phyloP scores from a whole-genome alignment of 2,888 invertebrate genomes.

The Leucania comma region DNA sequence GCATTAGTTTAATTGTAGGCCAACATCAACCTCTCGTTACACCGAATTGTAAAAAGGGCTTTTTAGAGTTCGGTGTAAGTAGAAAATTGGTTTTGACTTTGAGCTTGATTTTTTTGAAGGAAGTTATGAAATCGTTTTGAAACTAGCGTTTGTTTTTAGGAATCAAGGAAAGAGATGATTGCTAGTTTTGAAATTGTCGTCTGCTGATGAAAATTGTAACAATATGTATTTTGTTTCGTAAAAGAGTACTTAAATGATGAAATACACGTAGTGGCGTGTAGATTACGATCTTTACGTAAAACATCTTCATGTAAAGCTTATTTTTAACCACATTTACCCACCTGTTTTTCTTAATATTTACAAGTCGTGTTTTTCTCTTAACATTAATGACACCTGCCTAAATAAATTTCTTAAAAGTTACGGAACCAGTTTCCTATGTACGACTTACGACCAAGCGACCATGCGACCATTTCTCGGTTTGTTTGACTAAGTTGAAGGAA shows the following conservation, averaged over 20 bases:
- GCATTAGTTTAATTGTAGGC: conserved; percentile 84
- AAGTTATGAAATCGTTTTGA: conserved; percentile 25
- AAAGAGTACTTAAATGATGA: not conserved
- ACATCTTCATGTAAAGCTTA: conserved; percentile 10
- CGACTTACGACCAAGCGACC: conserved; percentile 32
- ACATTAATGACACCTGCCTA: conserved; percentile 59
- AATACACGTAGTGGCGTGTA: not conserved
- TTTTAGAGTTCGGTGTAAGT: conserved; percentile 44
- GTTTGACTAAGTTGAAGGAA: conserved; percentile 84
- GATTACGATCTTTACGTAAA: conserved; percentile 14
- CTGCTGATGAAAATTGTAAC: not conserved
- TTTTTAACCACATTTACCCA: conserved; percentile 36
- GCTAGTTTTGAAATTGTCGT: not conserved
- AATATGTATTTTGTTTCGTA: not conserved
- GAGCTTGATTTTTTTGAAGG: conserved; percentile 17
- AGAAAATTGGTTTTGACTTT: conserved; percentile 16
- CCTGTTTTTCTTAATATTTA: conserved; percentile 50
- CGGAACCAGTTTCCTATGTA: conserved; percentile 64
- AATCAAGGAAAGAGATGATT: not conserved
- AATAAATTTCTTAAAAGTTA: conserved; percentile 56
- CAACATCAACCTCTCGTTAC: conserved; percentile 78
- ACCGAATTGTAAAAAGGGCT: conserved; percentile 53
- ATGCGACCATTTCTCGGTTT: conserved; percentile 72
- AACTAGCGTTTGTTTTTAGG: not conserved
- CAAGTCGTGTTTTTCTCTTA: conserved; percentile 45